These are phyloP conservation scores for Carassius auratus DNA, from an alignment of 2,113 vertebrate species.

Conservation along the genomic window DNA sequence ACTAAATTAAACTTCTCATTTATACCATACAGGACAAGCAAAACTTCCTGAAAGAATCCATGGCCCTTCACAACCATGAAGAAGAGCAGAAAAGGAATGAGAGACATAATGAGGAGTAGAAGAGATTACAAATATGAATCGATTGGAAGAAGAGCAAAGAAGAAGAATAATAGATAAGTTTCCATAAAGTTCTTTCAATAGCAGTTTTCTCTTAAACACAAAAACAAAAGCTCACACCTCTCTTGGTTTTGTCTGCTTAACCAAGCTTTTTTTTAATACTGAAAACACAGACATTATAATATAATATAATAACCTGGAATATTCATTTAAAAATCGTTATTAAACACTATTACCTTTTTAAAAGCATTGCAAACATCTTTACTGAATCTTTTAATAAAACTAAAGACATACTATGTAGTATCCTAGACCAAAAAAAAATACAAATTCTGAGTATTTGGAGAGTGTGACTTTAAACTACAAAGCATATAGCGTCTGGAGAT, in stretches of 20 bases:
- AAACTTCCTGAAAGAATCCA: not conserved
- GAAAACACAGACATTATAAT: not conserved
- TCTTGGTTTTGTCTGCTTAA: not conserved
- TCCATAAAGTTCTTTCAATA: no score
- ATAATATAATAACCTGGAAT: no score
- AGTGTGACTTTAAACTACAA: slow-evolving; percentile 18
- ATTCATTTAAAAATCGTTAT: not conserved
- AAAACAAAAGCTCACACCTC: not conserved
- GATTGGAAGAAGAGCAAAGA: not conserved
- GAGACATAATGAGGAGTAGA: not conserved
- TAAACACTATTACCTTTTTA: not conserved
- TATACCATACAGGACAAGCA: not conserved
- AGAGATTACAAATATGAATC: not conserved
- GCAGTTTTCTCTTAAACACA: not conserved
- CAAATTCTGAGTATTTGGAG: not conserved
- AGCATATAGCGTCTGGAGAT: slow-evolving; percentile 10
- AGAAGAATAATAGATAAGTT: not conserved
- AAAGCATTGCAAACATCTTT: not conserved
- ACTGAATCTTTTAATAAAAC: not conserved
- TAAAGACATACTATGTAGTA: slow-evolving; percentile 4
- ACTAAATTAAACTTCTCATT: not conserved
- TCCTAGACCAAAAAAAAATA: not conserved
- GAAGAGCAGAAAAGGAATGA: slow-evolving; percentile 8
- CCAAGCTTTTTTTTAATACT: not conserved
- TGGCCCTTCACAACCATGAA: not conserved